Evolutionary conservation across 2,113 vertebrate species (phyloP), one percentile per base, ranked within the genome.

Genomic region (Stercorarius parasiticus): DNA sequence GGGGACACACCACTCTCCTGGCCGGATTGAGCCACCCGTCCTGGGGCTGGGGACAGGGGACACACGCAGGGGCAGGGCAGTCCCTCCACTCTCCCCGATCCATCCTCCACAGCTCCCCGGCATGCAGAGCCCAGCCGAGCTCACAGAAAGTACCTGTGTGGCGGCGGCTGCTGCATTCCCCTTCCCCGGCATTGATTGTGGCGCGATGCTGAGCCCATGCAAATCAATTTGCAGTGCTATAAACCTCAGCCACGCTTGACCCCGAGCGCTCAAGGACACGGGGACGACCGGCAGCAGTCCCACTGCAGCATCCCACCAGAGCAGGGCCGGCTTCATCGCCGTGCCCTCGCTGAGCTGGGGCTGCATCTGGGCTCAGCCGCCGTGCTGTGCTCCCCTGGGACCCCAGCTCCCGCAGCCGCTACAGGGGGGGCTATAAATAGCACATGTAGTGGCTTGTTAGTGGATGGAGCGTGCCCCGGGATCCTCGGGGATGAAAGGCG

Each of bases 401-500:
- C 5, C 1, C 11, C 84, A 18, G 1, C 5, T 81, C 87, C 82
- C 7, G 25, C 77, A 45, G 70, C 71, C 32, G 13, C 85, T 3
- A 0, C 12, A 26, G 89, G 34, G 16, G 52, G 1, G 34, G 49
- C 66, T 89, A 92, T 76, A 95, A 97, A 97, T 72, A 89, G 88
- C 3, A 2, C 58, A 5, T 6, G 15, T 12, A 94, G 91, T 73
- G 40, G 77, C 83, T 84, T 18, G 73, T 82, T 76, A 82, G 70
- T 0, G 65, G 86, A 64, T 80, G 90, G 90, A 20, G 95, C 15
- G 16, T 14, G 88, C 47, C 81, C 86, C 3, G 52, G 91, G 21
- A 84, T 89, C 93, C 95, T 87, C 25, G n/a, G 86, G 93, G 73
- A 94, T 49, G 86, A 73, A 87, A 87, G 45, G 95, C 32, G 15